Evolutionary conservation across 2,113 vertebrate species (phyloP).

Genomic region (Calidris pugnax): DNA sequence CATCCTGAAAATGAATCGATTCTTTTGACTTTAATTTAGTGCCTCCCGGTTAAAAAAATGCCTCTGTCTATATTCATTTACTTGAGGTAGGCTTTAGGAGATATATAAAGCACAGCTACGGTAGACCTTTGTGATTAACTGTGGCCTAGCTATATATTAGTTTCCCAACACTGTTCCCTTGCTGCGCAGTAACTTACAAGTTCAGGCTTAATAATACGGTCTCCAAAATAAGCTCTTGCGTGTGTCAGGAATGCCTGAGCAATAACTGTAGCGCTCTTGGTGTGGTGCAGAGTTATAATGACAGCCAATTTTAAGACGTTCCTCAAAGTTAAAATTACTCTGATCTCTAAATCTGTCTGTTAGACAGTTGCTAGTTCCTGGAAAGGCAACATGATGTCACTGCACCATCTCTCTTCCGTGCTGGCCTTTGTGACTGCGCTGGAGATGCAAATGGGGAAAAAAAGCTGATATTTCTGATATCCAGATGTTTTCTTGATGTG

Average conservation of each 20-base stretch:
- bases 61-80: not conserved
- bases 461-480: not conserved
- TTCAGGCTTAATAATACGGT: not conserved
- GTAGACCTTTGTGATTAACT: not conserved
- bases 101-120: not conserved
- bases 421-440: not conserved
- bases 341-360: not conserved
- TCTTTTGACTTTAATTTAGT: not conserved
- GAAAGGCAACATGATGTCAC: not conserved
- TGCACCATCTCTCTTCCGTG: rapidly evolving
- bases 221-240: not conserved
- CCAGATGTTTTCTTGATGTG: not conserved
- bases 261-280: not conserved
- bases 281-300: not conserved
- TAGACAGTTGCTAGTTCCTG: not conserved
- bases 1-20: not conserved
- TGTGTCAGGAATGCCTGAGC: not conserved
- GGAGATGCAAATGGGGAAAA: not conserved
- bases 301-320: not conserved
- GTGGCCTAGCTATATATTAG: not conserved
- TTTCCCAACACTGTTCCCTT: not conserved
- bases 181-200: not conserved
- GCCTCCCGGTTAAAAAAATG: not conserved
- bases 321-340: not conserved
- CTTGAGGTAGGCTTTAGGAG: not conserved